These are phyloP conservation scores for Dinomys branickii DNA, from an alignment of 2,113 vertebrate genomes.

Conservation along the genomic window DNA sequence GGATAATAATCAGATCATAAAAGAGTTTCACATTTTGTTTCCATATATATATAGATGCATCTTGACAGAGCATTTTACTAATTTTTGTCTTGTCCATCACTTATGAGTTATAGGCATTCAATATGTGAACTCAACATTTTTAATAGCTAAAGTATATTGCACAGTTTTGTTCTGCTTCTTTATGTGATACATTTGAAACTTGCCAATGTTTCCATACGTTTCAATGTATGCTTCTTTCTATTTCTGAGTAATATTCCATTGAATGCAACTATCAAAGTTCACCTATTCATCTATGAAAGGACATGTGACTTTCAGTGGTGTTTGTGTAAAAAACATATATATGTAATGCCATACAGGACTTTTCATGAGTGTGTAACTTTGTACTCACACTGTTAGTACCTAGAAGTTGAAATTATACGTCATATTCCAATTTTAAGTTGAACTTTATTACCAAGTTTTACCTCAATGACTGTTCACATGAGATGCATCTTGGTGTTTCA, in stretches of 20 bases:
- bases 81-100: background rate
- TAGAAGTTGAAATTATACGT: background rate
- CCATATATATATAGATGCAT: background rate
- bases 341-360: background rate
- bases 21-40: background rate
- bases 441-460: background rate
- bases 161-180: background rate
- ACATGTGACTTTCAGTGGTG: background rate
- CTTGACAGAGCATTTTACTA: background rate
- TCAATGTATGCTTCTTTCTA: background rate
- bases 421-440: background rate
- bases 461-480: too few relatives aligned
- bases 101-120: background rate
- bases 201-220: background rate
- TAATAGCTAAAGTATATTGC: background rate
- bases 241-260: background rate
- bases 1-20: constrained; percentile 20
- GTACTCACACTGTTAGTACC: background rate
- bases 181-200: background rate
- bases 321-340: background rate
- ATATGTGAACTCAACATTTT: background rate
- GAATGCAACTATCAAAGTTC: background rate
- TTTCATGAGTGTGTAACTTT: background rate
- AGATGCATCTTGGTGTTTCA: background rate
- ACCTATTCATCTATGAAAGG: background rate